Conservation (phyloP, 1,140 invertebrate species). For the Lordiphosa stackelbergi region DNA sequence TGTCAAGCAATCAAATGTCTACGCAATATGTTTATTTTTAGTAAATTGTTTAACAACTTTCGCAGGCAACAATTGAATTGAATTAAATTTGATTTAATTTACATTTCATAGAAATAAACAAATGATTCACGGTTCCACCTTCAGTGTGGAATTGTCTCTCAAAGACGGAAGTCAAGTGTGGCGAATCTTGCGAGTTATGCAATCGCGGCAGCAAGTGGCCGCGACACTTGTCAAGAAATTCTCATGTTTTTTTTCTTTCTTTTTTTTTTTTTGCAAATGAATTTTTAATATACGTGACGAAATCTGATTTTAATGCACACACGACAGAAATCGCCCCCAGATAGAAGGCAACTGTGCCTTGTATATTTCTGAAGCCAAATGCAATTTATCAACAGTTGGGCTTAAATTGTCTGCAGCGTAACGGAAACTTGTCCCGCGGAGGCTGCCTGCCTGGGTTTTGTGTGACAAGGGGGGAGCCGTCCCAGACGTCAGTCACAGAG, state of each 20-base stretch:
- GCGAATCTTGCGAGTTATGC: constrained; percentile 42
- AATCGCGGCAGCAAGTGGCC: constrained; percentile 52
- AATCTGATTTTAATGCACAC: constrained; percentile 66
- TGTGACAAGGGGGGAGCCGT: background rate
- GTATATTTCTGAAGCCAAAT: constrained; percentile 53
- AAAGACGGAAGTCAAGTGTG: constrained; percentile 35
- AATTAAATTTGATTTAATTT: constrained; percentile 17
- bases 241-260: background rate
- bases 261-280: constrained; percentile 42
- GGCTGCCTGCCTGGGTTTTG: constrained; percentile 22
- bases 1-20: constrained; percentile 42
- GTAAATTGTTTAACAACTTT: constrained; percentile 71
- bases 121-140: constrained; percentile 27
- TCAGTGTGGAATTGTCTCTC: constrained; percentile 20
- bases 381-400: constrained; percentile 72
- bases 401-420: constrained; percentile 72
- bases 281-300: constrained; percentile 72
- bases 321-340: constrained; percentile 13
- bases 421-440: constrained; percentile 57
- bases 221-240: constrained; percentile 50
- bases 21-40: constrained; percentile 69
- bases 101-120: constrained; percentile 14
- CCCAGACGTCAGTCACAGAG: constrained; percentile 16
- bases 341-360: background rate
- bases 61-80: background rate